A percentile compares a stretch with the other conserved stretches of the same genome.
Evolutionary conservation across 2,888 invertebrate genomes (phyloP).

Genomic region (Timandra comae): DNA sequence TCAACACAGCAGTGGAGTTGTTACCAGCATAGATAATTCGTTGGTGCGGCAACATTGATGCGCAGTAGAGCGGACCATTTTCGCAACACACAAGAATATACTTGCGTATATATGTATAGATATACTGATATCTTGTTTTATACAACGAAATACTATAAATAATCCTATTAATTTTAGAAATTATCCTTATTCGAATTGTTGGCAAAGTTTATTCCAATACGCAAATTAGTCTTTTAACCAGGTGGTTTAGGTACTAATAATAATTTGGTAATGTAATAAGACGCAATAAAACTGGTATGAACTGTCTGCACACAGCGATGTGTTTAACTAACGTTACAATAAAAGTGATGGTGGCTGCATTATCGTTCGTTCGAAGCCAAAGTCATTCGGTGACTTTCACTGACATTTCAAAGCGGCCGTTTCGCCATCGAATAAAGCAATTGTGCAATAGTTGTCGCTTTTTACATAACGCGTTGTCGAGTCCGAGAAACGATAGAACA

Average conservation of each 20-base stretch:
- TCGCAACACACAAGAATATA: conserved; percentile 43
- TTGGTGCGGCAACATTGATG: conserved; percentile 50
- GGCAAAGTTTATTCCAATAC: too few species aligned
- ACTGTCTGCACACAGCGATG: conserved; percentile 4
- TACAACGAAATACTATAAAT: too few species aligned
- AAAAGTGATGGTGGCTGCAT: conserved; percentile 25
- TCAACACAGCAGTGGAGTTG: conserved; percentile 27
- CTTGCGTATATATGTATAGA: too few species aligned
- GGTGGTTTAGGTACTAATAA: too few species aligned
- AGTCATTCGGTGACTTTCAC: conserved; percentile 72
- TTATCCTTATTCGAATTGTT: too few species aligned
- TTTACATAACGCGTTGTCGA: conserved; percentile 60
- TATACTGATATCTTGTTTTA: too few species aligned
- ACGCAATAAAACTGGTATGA: too few species aligned
- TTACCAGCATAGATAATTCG: conserved; percentile 47
- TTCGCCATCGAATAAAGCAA: conserved; percentile 71
- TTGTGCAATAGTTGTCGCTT: conserved; percentile 73
- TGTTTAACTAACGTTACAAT: conserved; percentile 15
- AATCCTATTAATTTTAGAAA: too few species aligned
- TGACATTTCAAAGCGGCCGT: conserved; percentile 66
- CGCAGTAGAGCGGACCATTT: conserved; percentile 56
- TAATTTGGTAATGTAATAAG: too few species aligned
- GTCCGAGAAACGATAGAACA: conserved; percentile 27
- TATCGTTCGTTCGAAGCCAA: conserved; percentile 52
- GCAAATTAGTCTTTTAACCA: too few species aligned